Percentiles rank a stretch among this genome's conserved stretches.
Evolutionary conservation across 1,140 invertebrate genomes (phyloP).

Genomic region (Varroa destructor): DNA sequence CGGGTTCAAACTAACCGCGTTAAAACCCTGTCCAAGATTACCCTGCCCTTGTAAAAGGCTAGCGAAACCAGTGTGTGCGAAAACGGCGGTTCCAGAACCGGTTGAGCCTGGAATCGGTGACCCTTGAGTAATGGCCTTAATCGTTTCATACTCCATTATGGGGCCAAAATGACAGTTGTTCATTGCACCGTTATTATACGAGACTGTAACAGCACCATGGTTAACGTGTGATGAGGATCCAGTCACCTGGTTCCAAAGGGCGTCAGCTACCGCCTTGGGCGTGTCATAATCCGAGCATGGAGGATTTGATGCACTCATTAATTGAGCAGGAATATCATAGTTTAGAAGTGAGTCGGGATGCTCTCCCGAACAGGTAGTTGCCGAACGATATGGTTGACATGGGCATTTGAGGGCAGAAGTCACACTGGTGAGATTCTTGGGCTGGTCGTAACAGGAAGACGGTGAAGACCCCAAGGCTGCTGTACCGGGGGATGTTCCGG

Average conservation of each 20-base stretch:
- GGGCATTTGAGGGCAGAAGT: neutral
- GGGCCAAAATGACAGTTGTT: neutral
- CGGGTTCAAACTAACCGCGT: too few relatives aligned
- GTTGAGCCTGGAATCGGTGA: too few relatives aligned
- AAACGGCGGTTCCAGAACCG: too few relatives aligned
- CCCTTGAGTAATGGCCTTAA: constrained; percentile 1
- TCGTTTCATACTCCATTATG: constrained; percentile 11
- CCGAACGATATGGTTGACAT: neutral
- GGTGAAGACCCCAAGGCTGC: neutral
- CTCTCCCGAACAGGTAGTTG: neutral
- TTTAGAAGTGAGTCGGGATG: neutral
- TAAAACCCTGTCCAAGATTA: too few relatives aligned
- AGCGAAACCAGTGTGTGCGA: too few relatives aligned
- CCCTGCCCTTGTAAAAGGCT: too few relatives aligned
- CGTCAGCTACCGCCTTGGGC: neutral
- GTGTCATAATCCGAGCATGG: neutral
- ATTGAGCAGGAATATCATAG: constrained; percentile 19
- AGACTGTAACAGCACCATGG: too few relatives aligned
- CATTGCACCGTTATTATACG: too few relatives aligned
- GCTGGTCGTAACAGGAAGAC: constrained; percentile 25
- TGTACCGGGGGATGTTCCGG: too few relatives aligned
- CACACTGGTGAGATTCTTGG: constrained; percentile 1
- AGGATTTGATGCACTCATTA: neutral
- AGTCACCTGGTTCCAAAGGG: neutral
- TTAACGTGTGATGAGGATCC: neutral